Percentiles rank a stretch among this genome's conserved stretches.
phyloP scores from a whole-genome alignment of 92 coral and sea anemone species.

The Plumapathes pennacea region DNA sequence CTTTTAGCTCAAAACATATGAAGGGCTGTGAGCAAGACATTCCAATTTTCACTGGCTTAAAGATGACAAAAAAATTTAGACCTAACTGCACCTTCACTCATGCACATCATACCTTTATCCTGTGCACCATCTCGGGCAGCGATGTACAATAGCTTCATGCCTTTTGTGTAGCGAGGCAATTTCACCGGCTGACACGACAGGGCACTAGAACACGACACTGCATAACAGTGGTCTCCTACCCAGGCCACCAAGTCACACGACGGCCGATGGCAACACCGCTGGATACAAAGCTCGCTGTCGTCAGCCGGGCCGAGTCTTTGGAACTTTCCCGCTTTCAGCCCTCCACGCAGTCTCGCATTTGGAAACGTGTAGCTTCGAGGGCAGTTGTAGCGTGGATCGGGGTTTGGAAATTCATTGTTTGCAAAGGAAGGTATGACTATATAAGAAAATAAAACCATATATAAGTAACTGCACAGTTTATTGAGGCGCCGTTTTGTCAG shows the following conservation, averaged over 20 bases:
- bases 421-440: too few relatives aligned
- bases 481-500: too few relatives aligned
- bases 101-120: constrained; percentile 19
- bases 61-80: too few relatives aligned
- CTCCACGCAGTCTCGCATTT: constrained; percentile 55
- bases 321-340: constrained; percentile 43
- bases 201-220: constrained; percentile 43
- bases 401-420: too few relatives aligned
- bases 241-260: constrained; percentile 57
- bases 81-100: too few relatives aligned
- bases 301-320: constrained; percentile 40
- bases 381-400: constrained; percentile 40
- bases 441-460: too few relatives aligned
- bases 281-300: constrained; percentile 51
- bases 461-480: too few relatives aligned
- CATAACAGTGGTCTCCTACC: constrained; percentile 54
- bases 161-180: constrained; percentile 24
- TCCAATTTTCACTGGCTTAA: too few relatives aligned
- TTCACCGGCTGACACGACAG: constrained; percentile 43
- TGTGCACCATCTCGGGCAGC: constrained; percentile 31
- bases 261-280: constrained; percentile 63
- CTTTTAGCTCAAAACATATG: too few relatives aligned
- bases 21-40: too few relatives aligned
- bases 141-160: constrained; percentile 38
- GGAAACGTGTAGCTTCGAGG: constrained; percentile 49